These are phyloP conservation scores for Lithophane leautieri DNA, from an alignment of 2,888 invertebrate genomes.

Conservation along the genomic window DNA sequence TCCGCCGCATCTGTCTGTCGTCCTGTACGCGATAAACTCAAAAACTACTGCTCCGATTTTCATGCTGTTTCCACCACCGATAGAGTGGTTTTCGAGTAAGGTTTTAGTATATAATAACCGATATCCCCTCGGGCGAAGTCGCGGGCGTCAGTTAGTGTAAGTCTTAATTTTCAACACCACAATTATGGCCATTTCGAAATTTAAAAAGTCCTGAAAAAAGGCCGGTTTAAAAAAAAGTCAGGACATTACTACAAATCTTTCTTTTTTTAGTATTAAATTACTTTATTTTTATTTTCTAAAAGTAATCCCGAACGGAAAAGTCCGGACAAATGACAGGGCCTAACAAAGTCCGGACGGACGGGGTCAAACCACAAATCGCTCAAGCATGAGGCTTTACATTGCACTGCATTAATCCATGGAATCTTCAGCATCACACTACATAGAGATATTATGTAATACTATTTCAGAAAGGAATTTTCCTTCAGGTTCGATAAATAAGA, in stretches of 20 bases:
- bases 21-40: too few relatives aligned
- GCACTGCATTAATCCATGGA: not conserved
- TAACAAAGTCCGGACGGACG: not conserved
- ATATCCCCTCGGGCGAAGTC: too few relatives aligned
- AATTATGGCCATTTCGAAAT: not conserved
- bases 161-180: not conserved
- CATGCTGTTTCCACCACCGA: too few relatives aligned
- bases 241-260: not conserved
- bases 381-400: not conserved
- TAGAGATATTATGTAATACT: not conserved
- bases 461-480: not conserved
- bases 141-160: too few relatives aligned
- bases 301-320: not conserved
- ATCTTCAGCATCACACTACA: not conserved
- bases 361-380: not conserved
- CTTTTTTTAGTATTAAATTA: not conserved
- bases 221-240: not conserved
- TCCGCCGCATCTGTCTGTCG: too few relatives aligned
- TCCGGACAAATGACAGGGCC: not conserved
- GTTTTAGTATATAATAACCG: too few relatives aligned
- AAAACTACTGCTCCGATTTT: too few relatives aligned
- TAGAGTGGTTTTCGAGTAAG: too few relatives aligned
- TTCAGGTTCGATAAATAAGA: not conserved
- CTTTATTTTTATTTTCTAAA: not conserved
- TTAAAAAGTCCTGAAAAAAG: not conserved